A percentile compares a stretch with the other conserved stretches of the same genome.
phyloP scores from a whole-genome alignment of 2,797 vertebrate species.

The Dryobates pubescens region DNA sequence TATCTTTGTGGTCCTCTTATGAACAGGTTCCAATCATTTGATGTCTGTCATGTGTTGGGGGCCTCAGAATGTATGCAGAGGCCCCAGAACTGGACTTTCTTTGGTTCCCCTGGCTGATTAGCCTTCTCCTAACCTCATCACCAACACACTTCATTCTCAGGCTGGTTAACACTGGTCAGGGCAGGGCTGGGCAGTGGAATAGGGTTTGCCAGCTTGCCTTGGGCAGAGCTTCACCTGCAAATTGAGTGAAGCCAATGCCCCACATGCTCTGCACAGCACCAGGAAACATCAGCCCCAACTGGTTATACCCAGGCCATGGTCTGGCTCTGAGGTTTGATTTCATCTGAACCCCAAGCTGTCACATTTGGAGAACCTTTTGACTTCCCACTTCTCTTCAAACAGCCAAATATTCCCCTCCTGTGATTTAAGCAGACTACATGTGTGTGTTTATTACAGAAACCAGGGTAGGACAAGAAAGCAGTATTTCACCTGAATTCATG shows the following conservation, averaged over 20 bases:
- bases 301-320: neutral
- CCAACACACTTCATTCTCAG: neutral
- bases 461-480: slow-evolving; percentile 49
- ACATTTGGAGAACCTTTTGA: neutral
- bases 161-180: neutral
- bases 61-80: too few relatives aligned
- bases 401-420: neutral
- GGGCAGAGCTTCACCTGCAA: neutral
- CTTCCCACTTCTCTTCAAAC: neutral
- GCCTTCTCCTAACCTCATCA: neutral
- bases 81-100: too few relatives aligned
- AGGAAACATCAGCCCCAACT: neutral
- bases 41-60: too few relatives aligned
- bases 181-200: neutral
- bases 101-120: fast-evolving
- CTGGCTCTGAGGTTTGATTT: neutral
- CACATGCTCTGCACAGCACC: neutral
- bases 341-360: neutral
- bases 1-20: too few relatives aligned
- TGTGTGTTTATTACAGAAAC: slow-evolving; percentile 45
- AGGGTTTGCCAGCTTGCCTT: neutral
- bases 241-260: neutral
- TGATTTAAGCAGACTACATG: slow-evolving; percentile 23
- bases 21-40: too few relatives aligned
- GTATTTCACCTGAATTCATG: slow-evolving; percentile 62